A percentile compares a stretch with the other conserved stretches of the same genome.
Evolutionary conservation across 2,113 vertebrate species (phyloP).

Genomic region (Eulacestoma nigropectus): DNA sequence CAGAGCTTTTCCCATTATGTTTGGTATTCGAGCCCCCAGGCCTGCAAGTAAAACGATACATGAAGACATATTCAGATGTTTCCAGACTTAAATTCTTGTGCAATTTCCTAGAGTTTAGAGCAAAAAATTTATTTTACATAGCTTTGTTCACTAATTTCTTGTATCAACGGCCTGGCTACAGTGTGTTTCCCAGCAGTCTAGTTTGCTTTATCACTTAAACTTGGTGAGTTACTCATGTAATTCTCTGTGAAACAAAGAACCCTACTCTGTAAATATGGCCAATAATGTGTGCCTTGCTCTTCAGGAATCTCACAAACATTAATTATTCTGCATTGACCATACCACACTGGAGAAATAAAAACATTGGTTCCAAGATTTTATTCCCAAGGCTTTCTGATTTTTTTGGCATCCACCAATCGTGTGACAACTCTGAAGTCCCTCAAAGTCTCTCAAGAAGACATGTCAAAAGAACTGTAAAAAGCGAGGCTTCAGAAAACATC

Average conservation of each 20-base stretch:
- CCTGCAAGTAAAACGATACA: conserved; percentile 9
- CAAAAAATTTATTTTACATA: background rate
- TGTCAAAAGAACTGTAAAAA: conserved; percentile 22
- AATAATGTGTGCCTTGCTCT: background rate
- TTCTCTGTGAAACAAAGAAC: background rate
- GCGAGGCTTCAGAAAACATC: background rate
- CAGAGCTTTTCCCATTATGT: conserved; percentile 2
- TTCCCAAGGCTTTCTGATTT: conserved; percentile 2
- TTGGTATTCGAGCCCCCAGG: conserved; percentile 8
- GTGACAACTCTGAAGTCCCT: background rate
- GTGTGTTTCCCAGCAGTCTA: background rate
- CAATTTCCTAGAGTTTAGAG: background rate
- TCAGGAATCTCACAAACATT: background rate
- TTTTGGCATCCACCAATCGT: background rate
- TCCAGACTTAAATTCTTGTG: background rate
- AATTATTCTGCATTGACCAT: background rate
- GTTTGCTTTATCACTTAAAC: background rate
- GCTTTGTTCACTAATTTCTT: background rate
- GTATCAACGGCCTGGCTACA: background rate
- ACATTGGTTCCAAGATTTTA: background rate
- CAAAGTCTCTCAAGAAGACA: background rate
- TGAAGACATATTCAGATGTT: conserved; percentile 1
- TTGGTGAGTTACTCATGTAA: background rate
- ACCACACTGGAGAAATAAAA: conserved; percentile 13
- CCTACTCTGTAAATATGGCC: background rate